phyloP scores from a whole-genome alignment of 2,888 invertebrate species.

The Muschampia plurimacula region DNA sequence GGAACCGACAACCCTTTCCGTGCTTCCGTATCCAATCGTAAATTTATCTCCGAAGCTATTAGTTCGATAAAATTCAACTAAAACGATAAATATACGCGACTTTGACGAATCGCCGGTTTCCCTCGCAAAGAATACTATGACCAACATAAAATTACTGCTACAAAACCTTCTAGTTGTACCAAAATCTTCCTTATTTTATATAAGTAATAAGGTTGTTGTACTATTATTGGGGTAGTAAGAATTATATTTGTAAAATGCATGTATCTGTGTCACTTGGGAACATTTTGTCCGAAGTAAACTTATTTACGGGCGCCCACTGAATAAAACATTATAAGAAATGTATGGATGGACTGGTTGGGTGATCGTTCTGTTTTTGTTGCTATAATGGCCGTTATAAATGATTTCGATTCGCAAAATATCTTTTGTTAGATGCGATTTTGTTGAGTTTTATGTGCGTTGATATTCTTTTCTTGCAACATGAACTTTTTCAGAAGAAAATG shows the following conservation, averaged over 20 bases:
- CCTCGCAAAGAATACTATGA: constrained; percentile 73
- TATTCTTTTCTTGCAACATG: not conserved
- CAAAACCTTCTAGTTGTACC: no score
- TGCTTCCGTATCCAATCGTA: constrained; percentile 77
- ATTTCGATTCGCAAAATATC: constrained; percentile 31
- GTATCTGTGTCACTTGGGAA: constrained; percentile 79
- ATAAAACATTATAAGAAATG: constrained; percentile 65
- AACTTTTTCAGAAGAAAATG: not conserved
- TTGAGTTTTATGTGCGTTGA: not conserved
- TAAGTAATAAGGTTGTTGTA: constrained; percentile 34
- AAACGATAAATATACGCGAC: constrained; percentile 84
- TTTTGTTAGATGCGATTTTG: not conserved
- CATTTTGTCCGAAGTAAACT: constrained; percentile 82
- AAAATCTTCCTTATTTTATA: no score
- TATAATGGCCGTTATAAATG: constrained; percentile 34
- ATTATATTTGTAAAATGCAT: constrained; percentile 60
- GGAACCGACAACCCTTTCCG: constrained; percentile 68
- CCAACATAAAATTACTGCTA: constrained; percentile 49
- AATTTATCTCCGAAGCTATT: constrained; percentile 82
- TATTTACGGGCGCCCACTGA: constrained; percentile 70
- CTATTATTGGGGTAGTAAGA: constrained; percentile 1
- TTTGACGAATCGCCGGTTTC: constrained; percentile 80
- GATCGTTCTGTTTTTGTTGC: constrained; percentile 37
- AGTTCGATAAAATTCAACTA: constrained; percentile 85
- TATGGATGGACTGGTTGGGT: constrained; percentile 31